Conservation (phyloP, 64 coral and sea anemone genomes). For the Stichodactyla mertensii region DNA sequence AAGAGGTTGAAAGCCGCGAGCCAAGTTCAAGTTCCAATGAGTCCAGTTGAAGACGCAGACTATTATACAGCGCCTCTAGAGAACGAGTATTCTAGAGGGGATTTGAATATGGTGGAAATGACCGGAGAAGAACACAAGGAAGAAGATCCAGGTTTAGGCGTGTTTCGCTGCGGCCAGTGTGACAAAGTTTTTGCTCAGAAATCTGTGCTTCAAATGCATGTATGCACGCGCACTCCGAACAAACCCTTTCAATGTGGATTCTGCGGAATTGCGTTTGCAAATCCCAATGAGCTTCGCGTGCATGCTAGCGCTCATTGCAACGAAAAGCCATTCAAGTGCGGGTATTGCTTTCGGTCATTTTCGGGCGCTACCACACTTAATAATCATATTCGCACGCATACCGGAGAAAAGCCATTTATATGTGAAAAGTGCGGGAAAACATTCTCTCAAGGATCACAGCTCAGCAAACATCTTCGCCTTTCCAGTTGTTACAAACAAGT, state of each 20-base stretch:
- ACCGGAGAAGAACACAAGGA: conserved; percentile 23
- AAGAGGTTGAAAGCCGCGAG: not conserved
- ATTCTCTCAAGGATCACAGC: conserved; percentile 57
- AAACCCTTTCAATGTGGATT: conserved; percentile 55
- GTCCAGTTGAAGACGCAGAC: not conserved
- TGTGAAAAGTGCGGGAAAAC: conserved; percentile 54
- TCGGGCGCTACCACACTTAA: conserved; percentile 62
- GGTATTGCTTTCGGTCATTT: conserved; percentile 55
- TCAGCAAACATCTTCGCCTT: conserved; percentile 43
- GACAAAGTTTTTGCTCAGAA: conserved; percentile 49
- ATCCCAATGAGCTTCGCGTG: conserved; percentile 55
- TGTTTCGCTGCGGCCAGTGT: conserved; percentile 54
- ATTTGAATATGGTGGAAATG: not conserved
- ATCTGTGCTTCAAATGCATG: conserved; percentile 42
- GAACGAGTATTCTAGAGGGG: conserved; percentile 26
- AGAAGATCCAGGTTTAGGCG: conserved; percentile 27
- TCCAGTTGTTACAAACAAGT: not conserved
- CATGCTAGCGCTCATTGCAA: conserved; percentile 48
- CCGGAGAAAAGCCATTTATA: conserved; percentile 49
- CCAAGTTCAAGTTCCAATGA: not conserved
- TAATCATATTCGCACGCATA: conserved; percentile 64
- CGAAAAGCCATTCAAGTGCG: conserved; percentile 67
- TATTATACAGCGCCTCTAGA: conserved; percentile 2
- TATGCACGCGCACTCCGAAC: conserved; percentile 40
- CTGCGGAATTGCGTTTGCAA: conserved; percentile 39